Evolutionary conservation across 2,113 vertebrate genomes (phyloP).

Genomic region (Heptranchias perlo): DNA sequence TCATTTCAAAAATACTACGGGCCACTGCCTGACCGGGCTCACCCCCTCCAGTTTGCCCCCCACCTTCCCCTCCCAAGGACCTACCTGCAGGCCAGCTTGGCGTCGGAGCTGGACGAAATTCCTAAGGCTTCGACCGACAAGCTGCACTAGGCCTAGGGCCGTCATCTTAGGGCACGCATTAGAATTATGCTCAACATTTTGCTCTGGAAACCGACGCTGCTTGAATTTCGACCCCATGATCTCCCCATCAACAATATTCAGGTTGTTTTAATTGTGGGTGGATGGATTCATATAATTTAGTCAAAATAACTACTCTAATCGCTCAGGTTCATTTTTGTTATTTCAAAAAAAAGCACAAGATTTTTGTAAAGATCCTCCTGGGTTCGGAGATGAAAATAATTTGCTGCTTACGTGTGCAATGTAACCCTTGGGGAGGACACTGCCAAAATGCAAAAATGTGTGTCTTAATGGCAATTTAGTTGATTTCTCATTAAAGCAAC

Average conservation of each 20-base stretch:
- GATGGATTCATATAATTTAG: neutral
- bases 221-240: neutral
- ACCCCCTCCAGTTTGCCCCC: neutral
- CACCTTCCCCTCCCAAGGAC: neutral
- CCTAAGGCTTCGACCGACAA: neutral
- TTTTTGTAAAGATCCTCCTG: neutral
- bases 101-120: neutral
- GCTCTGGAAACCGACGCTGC: neutral
- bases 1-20: neutral
- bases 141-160: neutral
- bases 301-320: neutral
- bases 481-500: too few species aligned
- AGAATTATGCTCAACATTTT: neutral
- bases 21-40: neutral
- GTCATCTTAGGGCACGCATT: neutral
- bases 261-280: neutral
- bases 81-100: neutral
- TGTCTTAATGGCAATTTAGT: neutral
- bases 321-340: neutral
- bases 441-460: neutral
- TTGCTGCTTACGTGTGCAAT: neutral
- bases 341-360: neutral
- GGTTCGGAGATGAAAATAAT: neutral
- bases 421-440: neutral
- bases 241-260: neutral